Evolutionary conservation across 2,888 invertebrate species (phyloP).

Genomic region (Drosophila ezoana): DNA sequence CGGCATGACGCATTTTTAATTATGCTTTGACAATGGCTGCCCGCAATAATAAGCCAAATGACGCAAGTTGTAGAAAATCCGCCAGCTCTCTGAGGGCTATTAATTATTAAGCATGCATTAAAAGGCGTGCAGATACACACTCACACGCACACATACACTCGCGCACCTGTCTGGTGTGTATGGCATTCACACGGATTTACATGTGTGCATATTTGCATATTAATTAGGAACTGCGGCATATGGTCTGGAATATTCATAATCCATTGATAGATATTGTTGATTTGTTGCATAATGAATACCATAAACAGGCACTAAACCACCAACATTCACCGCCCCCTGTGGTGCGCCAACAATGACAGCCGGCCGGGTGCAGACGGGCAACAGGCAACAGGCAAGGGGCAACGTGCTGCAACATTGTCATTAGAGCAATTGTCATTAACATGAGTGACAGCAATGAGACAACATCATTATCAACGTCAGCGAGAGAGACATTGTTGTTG

Average conservation of each 20-base stretch:
- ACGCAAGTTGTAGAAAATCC: slow-evolving; percentile 46
- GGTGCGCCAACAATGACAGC: slow-evolving; percentile 23
- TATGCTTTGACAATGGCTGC: slow-evolving; percentile 50
- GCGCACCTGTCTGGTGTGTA: slow-evolving; percentile 9
- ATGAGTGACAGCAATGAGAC: slow-evolving; percentile 74
- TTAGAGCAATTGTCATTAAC: slow-evolving; percentile 78
- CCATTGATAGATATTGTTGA: slow-evolving; percentile 74
- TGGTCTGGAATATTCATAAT: slow-evolving; percentile 69
- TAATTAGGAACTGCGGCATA: slow-evolving; percentile 71
- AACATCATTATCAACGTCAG: slow-evolving; percentile 74
- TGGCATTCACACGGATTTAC: slow-evolving; percentile 57
- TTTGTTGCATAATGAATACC: slow-evolving; percentile 77
- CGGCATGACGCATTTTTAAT: slow-evolving; percentile 61
- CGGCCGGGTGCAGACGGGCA: slow-evolving; percentile 11
- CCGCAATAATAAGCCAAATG: slow-evolving; percentile 32
- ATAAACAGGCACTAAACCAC: slow-evolving; percentile 67
- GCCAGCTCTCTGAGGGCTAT: slow-evolving; percentile 40
- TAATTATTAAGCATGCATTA: slow-evolving; percentile 63
- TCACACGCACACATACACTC: slow-evolving; percentile 10
- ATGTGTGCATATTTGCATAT: slow-evolving; percentile 74
- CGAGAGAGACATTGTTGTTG: slow-evolving; percentile 25
- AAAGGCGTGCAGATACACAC: slow-evolving; percentile 27
- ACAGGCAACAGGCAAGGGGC: not conserved
- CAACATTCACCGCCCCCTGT: slow-evolving; percentile 7
- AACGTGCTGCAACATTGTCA: slow-evolving; percentile 67